These are phyloP conservation scores for Octomys mimax DNA, from an alignment of 2,797 vertebrate species.

Conservation along the genomic window DNA sequence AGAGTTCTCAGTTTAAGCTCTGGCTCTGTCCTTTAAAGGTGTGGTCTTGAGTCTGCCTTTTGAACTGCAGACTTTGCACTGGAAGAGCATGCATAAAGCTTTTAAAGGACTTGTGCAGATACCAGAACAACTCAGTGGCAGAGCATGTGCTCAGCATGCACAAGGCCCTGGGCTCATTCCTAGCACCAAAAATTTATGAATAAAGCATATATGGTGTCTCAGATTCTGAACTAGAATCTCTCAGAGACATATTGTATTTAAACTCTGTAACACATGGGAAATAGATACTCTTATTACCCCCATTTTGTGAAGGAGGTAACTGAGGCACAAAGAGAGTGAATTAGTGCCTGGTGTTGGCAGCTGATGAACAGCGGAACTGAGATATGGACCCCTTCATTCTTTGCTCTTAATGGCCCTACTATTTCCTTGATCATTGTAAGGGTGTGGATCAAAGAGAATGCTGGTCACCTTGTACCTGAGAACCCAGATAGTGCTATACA, in stretches of 20 bases:
- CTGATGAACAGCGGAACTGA: background rate
- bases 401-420: background rate
- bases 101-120: background rate
- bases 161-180: background rate
- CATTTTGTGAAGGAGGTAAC: background rate
- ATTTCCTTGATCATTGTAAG: background rate
- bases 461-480: background rate
- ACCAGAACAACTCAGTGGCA: too few species aligned
- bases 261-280: background rate
- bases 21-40: background rate
- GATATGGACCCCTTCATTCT: background rate
- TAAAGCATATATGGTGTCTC: background rate
- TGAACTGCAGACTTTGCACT: background rate
- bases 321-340: background rate
- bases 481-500: too few species aligned
- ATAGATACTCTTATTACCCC: background rate
- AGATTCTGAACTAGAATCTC: background rate
- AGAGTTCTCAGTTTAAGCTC: background rate
- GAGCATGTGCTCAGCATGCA: background rate
- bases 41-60: background rate
- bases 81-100: background rate
- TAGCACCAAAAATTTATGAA: background rate
- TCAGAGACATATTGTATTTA: rapidly evolving
- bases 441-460: background rate
- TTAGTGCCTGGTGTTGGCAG: background rate